A percentile compares a stretch with the other conserved stretches of the same genome.
phyloP scores from a whole-genome alignment of 2,888 invertebrate genomes.

The Zygothrica quintamaculata region DNA sequence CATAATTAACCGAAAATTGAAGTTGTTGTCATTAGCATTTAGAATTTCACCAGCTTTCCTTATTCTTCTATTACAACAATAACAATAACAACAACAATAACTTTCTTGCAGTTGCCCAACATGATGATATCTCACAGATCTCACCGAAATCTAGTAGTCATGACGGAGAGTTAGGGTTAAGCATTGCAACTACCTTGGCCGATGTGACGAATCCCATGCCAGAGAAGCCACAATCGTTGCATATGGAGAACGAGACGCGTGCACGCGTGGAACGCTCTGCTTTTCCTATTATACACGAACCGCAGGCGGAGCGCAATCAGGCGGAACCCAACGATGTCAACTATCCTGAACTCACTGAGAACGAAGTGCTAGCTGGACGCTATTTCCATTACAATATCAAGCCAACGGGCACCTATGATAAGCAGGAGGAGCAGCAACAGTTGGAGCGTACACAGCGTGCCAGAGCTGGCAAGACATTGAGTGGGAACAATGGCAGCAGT shows the following conservation, averaged over 20 bases:
- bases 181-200: conserved; percentile 75
- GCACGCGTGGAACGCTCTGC: conserved; percentile 86
- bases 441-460: conserved; percentile 78
- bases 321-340: conserved; percentile 79
- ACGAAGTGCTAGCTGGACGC: conserved; percentile 77
- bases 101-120: conserved; percentile 64
- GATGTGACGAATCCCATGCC: conserved; percentile 62
- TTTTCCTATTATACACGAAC: conserved; percentile 86
- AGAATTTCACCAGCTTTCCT: conserved; percentile 35
- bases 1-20: conserved; percentile 47
- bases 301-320: conserved; percentile 81
- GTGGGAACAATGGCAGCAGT: conserved; percentile 20
- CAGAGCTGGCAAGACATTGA: conserved; percentile 79
- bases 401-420: conserved; percentile 81
- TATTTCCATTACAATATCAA: conserved; percentile 84
- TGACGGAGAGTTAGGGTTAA: conserved; percentile 41
- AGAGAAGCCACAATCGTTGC: conserved; percentile 17
- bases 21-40: conserved; percentile 10
- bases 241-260: conserved; percentile 79
- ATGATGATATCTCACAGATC: conserved; percentile 87
- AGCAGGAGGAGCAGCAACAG: conserved; percentile 52
- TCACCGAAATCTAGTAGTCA: conserved; percentile 87
- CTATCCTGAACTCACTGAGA: conserved; percentile 67
- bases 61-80: not conserved
- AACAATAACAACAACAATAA: too few species aligned